Percentiles rank a stretch among this genome's conserved stretches.
Evolutionary conservation across 2,113 vertebrate species (phyloP).

Genomic region (Colinus virginianus): DNA sequence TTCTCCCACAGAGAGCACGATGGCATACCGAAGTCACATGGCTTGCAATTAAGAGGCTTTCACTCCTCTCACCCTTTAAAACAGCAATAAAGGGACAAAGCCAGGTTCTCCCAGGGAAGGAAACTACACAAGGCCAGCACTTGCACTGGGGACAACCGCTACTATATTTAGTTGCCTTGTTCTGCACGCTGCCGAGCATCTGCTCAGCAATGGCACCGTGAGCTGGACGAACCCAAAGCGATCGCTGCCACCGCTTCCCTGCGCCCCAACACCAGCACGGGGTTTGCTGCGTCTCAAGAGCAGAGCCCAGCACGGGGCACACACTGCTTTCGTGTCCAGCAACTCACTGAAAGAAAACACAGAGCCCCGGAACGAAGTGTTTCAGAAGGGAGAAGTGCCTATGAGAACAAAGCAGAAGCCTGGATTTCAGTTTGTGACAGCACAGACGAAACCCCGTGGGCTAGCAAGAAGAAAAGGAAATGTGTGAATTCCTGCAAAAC

Average conservation of each 20-base stretch:
- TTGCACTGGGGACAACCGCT: constrained; percentile 55
- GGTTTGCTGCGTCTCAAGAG: neutral
- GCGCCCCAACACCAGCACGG: accelerated
- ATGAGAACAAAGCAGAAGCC: neutral
- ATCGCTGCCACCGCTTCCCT: neutral
- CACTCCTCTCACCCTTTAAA: constrained; percentile 56
- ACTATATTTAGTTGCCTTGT: constrained; percentile 57
- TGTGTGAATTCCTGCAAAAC: neutral
- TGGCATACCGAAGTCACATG: constrained; percentile 11
- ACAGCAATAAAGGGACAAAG: constrained; percentile 4
- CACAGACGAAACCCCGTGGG: neutral
- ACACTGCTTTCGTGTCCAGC: accelerated
- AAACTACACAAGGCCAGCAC: constrained; percentile 19
- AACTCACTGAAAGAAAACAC: neutral
- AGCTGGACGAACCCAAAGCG: constrained; percentile 38
- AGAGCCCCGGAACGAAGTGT: neutral
- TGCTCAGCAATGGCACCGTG: constrained; percentile 28
- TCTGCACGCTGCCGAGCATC: constrained; percentile 52
- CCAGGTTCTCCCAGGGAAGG: neutral
- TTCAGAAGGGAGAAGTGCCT: neutral
- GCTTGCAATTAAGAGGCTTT: constrained; percentile 29
- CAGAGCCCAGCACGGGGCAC: neutral
- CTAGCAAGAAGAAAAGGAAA: neutral
- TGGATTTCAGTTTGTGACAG: neutral
- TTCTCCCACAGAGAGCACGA: constrained; percentile 1